A percentile compares a stretch with the other conserved stretches of the same genome.
These are phyloP conservation scores for Astreopora myriophthalma DNA, from an alignment of 64 coral and sea anemone genomes.

Conservation along the genomic window DNA sequence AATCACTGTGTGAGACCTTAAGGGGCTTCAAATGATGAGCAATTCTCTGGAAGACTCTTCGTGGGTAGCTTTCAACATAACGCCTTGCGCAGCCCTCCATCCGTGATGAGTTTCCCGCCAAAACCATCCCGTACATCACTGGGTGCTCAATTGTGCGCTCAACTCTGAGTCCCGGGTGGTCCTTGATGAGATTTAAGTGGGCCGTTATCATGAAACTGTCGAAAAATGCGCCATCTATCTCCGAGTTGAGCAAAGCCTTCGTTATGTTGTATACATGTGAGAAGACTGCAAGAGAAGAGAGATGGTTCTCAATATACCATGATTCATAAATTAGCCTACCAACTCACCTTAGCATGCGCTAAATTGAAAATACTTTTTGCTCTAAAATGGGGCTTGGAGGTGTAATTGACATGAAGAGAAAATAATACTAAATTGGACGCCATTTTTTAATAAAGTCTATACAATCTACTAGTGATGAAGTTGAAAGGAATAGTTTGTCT, in stretches of 20 bases:
- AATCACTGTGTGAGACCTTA: constrained; percentile 7
- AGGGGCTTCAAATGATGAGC: constrained; percentile 70
- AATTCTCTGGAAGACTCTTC: constrained; percentile 66
- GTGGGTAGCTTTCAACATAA: constrained; percentile 67
- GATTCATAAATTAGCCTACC: not conserved
- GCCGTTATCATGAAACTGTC: constrained; percentile 72
- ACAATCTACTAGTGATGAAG: too few species aligned
- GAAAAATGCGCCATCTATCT: constrained; percentile 67
- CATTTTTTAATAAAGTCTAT: too few species aligned
- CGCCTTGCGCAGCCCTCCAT: constrained; percentile 62
- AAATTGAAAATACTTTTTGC: too few species aligned
- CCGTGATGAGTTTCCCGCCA: constrained; percentile 58
- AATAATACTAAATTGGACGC: too few species aligned
- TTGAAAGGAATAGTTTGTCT: too few species aligned
- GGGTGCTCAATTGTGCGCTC: constrained; percentile 74
- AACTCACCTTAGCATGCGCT: too few species aligned
- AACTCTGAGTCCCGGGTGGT: constrained; percentile 51
- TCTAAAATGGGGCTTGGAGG: too few species aligned
- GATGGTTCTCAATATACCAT: not conserved
- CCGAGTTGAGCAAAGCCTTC: constrained; percentile 47
- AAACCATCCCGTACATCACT: constrained; percentile 52
- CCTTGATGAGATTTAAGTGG: constrained; percentile 38
- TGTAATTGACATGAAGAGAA: too few species aligned
- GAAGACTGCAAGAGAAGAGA: constrained; percentile 58
- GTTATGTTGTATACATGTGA: constrained; percentile 23